Base-by-base conservation (phyloP, 2,888 invertebrate genomes). In the Drosophila multiciliata region DNA sequence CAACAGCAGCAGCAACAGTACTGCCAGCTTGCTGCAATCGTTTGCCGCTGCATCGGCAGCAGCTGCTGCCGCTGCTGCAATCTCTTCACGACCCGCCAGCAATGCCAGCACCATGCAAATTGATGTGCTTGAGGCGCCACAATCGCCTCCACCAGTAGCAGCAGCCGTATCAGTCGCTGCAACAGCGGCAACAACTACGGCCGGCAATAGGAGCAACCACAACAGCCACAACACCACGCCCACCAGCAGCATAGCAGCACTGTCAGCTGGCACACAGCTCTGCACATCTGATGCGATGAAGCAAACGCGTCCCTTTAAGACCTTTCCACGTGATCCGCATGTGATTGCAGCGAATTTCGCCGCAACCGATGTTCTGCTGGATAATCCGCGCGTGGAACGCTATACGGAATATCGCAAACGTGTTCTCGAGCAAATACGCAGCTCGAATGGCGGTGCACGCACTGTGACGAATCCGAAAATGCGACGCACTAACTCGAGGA, bases 361-460 rank as follows among this genome's bases (percentile, higher is more conserved):
- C 55, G 90, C 95, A 83, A 88, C 94, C 0, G 93, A 93, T 78
- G 87, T 91, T 3, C 78, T 93, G n/a, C 92, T 95, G 23, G 94
- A 95, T 64, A 94, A 94, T 82, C 94, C 95, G 50, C 94, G 95
- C 0, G 94, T 94, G 48, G 96, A 96, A 61, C 95, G 95, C 5
- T 97, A 96, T 84, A 94, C 94, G 4, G 95, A 95, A 40, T 97
- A 96, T 82, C 94, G 97, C 48, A 94, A 95, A 61, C 94, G 95
- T 11, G 91, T 92, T 89, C 88, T 97, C 20, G 94, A 95, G 29
- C 95, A 95, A 50, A 95, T 97, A 74, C 95, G 95, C 36, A 94
- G 94, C 77, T 94, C 94, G 17, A 96, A 95, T 73, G 95, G 94
- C 53, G 95, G 94, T 0, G 92, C 93, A 5, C 90, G 94, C 23